Conservation (phyloP, 2,113 vertebrate genomes). For the Myxocyprinus asiaticus region DNA sequence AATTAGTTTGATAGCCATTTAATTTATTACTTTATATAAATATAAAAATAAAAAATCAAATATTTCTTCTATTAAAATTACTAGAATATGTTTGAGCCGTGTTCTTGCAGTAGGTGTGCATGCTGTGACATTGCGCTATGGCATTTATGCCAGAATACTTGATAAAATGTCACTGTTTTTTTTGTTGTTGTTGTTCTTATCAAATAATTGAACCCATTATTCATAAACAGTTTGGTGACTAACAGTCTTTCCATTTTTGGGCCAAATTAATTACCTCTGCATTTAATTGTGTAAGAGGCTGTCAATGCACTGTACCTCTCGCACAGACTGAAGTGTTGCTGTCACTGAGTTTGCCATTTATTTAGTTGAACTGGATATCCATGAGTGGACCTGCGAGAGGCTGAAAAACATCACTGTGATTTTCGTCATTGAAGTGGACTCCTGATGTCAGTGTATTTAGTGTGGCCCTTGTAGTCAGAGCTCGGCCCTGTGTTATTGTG, state of each 20-base stretch:
- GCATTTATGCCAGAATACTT: conserved; percentile 13
- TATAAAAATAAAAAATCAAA: too few relatives aligned
- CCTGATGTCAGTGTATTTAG: conserved; percentile 30
- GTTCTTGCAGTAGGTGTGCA: too few relatives aligned
- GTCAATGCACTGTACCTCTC: conserved; percentile 17
- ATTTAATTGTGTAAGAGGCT: not conserved
- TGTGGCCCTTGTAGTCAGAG: conserved; percentile 6
- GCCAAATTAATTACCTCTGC: conserved; percentile 2
- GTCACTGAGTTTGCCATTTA: conserved; percentile 1
- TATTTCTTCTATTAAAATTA: too few relatives aligned
- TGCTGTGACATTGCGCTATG: too few relatives aligned
- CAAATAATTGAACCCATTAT: conserved; percentile 18
- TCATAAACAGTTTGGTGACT: conserved; percentile 10
- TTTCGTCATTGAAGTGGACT: conserved; percentile 38
- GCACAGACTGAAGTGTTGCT: conserved; percentile 22
- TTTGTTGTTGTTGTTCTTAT: not conserved
- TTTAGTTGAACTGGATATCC: conserved; percentile 39
- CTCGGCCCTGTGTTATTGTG: conserved; percentile 9
- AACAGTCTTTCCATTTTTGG: not conserved
- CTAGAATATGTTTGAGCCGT: too few relatives aligned
- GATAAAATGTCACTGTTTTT: not conserved
- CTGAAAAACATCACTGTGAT: conserved; percentile 8
- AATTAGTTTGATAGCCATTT: too few relatives aligned
- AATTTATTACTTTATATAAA: too few relatives aligned
- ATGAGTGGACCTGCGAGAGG: not conserved